Evolutionary conservation across 2,888 invertebrate species (phyloP), one percentile per base, ranked within the genome.

Genomic region (Xestia sexstrigata): DNA sequence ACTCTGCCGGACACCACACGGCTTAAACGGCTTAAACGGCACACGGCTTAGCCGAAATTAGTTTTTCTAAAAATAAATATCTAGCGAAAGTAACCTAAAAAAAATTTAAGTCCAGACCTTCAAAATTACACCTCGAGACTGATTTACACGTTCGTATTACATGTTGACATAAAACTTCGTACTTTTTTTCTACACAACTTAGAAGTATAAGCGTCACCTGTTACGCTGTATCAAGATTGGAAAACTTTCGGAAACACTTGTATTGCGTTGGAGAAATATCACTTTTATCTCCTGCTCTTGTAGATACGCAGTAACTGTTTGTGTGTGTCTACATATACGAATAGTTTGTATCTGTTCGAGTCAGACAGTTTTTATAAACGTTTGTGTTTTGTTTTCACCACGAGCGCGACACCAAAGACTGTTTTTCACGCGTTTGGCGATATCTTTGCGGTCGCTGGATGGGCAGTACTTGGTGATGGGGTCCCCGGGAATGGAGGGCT

Each of bases 181-280:
- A 66, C 26, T 65, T 75, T 81, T 75, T 81, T 76, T 70, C 76
- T 68, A 39, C 73, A 65, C 63, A 77, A 77, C 73, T 84, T 79
- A 84, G 68, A 42, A 35, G 39, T 70, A 70, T 75, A 68, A 77
- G 60, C 65, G 75, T 76, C 85, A 85, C 87, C 85, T 81, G 82
- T 85, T 85, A 84, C 85, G 70, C 55, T 74, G 55, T 84, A 87
- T 81, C 85, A 78, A 87, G 78, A 84, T 87, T 81, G 76, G 74
- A 85, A 84, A 84, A 87, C 65, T 85, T 84, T 85, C 49, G 20
- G 70, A 52, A 84, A 81, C 85, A 78, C 81, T 85, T 76, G 75
- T 78, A 76, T 13, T 65, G 66, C 76, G 74, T 81, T 62, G 62
- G 30, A 70, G 65, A 87, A 78, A 78, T 82, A 81, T 77, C 49